These are phyloP conservation scores for Atlantisia rogersi DNA, from an alignment of 2,113 vertebrate species.

Conservation along the genomic window DNA sequence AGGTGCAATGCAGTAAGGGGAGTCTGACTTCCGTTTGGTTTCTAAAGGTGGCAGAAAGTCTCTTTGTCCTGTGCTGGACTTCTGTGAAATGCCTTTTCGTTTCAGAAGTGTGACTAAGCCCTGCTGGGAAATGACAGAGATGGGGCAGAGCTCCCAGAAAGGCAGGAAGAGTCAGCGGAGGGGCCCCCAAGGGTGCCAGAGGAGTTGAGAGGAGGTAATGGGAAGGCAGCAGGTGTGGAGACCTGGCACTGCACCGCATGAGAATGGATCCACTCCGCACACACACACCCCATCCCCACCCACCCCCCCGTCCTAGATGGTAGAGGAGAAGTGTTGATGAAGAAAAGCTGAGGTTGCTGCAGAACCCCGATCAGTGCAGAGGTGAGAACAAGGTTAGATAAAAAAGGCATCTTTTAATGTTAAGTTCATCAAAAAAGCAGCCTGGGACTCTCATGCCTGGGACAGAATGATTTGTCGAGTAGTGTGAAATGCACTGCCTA, in stretches of 20 bases:
- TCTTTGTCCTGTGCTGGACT: background rate
- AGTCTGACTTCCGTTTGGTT: background rate
- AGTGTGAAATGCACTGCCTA: background rate
- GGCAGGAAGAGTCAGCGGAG: background rate
- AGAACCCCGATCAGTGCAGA: background rate
- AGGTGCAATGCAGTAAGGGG: too few relatives aligned
- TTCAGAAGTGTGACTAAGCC: background rate
- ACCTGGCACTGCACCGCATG: fast-evolving
- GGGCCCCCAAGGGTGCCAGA: fast-evolving
- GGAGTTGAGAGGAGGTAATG: background rate
- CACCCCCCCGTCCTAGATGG: background rate
- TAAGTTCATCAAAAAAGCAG: background rate
- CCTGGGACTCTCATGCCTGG: background rate
- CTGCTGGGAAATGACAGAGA: background rate
- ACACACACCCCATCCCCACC: too few relatives aligned
- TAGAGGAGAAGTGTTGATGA: background rate
- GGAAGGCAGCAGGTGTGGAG: background rate
- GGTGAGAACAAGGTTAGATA: background rate
- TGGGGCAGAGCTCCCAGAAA: background rate
- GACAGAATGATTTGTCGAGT: fast-evolving
- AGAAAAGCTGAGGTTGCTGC: background rate
- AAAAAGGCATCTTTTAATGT: background rate
- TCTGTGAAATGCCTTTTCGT: background rate
- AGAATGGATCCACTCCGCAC: background rate
- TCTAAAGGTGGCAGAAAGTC: background rate